These are phyloP conservation scores for Eupeodes luniger DNA, from an alignment of 2,888 invertebrate genomes.

Conservation along the genomic window DNA sequence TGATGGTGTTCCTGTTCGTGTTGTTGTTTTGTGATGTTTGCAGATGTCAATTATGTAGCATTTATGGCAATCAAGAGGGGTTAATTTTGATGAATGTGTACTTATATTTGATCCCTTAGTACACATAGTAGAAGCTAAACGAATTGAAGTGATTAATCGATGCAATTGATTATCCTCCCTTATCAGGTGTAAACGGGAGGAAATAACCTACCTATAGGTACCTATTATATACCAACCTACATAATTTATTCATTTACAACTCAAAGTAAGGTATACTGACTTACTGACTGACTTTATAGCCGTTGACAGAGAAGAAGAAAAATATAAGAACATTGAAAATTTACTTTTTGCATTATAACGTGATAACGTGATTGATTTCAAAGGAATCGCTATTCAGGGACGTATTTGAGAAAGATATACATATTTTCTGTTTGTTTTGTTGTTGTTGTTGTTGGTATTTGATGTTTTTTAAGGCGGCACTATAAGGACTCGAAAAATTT, in stretches of 20 bases:
- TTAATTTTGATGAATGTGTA: slow-evolving; percentile 45
- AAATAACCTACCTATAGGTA: not conserved
- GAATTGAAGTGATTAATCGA: slow-evolving; percentile 39
- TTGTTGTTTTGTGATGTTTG: slow-evolving; percentile 70
- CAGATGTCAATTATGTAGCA: slow-evolving; percentile 66
- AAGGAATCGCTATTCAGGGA: not conserved
- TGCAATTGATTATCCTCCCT: slow-evolving; percentile 21
- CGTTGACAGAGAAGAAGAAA: not conserved
- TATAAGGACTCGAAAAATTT: no score
- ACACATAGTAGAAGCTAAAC: slow-evolving; percentile 37
- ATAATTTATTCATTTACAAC: no score
- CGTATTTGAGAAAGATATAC: no score
- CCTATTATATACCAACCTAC: no score
- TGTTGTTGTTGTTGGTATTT: no score
- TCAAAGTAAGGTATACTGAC: no score
- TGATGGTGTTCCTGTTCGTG: slow-evolving; percentile 14
- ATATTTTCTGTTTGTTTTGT: no score
- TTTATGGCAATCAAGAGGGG: slow-evolving; percentile 43
- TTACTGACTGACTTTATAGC: not conserved
- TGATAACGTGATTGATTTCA: not conserved
- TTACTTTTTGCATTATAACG: not conserved
- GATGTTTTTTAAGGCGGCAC: no score
- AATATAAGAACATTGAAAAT: not conserved
- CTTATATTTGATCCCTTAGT: slow-evolving; percentile 41
- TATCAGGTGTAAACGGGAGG: slow-evolving; percentile 25